A percentile compares a stretch with the other conserved stretches of the same genome.
phyloP scores from a whole-genome alignment of 2,797 vertebrate genomes.

The Philypnodon macrostomus region DNA sequence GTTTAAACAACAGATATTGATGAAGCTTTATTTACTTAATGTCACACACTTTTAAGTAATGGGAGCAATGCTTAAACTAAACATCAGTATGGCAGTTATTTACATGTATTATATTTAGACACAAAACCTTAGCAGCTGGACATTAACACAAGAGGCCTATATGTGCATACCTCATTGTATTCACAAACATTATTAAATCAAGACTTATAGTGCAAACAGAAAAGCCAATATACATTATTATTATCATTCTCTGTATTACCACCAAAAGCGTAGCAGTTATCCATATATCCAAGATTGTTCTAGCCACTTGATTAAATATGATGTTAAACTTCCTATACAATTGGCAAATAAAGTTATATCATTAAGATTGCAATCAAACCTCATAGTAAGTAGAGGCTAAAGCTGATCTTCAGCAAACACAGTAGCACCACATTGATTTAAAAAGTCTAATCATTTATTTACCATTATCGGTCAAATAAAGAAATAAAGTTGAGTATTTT shows the following conservation, averaged over 20 bases:
- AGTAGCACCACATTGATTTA: constrained; percentile 13
- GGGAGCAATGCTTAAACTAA: constrained; percentile 17
- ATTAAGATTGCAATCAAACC: no score
- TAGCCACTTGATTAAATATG: background rate
- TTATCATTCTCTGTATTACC: background rate
- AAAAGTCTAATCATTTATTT: background rate
- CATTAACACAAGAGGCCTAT: constrained; percentile 10
- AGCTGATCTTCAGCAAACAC: constrained; percentile 7
- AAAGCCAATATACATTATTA: background rate
- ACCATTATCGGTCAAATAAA: background rate
- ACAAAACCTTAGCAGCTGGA: constrained; percentile 42
- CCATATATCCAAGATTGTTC: background rate
- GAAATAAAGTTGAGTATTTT: constrained; percentile 5
- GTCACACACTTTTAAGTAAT: constrained; percentile 11
- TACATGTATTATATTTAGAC: background rate
- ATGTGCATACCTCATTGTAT: constrained; percentile 24
- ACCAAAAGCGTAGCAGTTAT: constrained; percentile 3
- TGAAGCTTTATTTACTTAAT: background rate
- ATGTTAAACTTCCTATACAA: no score
- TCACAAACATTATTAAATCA: constrained; percentile 21
- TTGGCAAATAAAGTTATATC: no score
- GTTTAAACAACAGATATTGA: background rate
- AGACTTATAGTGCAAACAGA: constrained; percentile 8
- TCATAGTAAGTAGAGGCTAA: background rate
- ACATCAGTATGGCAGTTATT: background rate